Percentiles rank a stretch among this genome's conserved stretches.
Conservation (phyloP, 1,140 invertebrate genomes). For the Maconellicoccus hirsutus region DNA sequence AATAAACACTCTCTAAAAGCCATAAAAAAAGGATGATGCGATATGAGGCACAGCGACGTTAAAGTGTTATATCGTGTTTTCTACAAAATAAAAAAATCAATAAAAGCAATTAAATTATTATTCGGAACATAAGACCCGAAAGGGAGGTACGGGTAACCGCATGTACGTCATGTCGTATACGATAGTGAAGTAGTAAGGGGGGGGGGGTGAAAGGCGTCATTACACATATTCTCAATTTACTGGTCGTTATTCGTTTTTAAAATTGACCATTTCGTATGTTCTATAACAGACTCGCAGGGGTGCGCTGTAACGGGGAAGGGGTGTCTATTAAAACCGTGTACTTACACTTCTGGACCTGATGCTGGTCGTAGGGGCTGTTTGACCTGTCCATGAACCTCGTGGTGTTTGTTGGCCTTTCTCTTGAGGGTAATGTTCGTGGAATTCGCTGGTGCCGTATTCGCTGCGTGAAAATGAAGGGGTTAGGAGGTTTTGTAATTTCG, state of each 20-base stretch:
- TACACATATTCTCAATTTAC: too few relatives aligned
- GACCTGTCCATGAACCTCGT: neutral
- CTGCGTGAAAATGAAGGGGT: neutral
- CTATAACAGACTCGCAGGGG: too few relatives aligned
- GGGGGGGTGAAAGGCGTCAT: too few relatives aligned
- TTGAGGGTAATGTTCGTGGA: neutral
- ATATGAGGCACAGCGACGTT: conserved; percentile 93
- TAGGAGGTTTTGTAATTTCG: too few relatives aligned
- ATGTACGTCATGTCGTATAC: too few relatives aligned
- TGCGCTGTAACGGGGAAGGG: too few relatives aligned
- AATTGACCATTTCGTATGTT: too few relatives aligned
- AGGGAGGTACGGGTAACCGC: too few relatives aligned
- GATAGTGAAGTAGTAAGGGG: too few relatives aligned
- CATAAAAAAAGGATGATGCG: conserved; percentile 98
- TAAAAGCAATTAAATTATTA: neutral
- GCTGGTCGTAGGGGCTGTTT: neutral
- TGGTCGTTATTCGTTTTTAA: too few relatives aligned
- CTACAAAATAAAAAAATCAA: conserved; percentile 4
- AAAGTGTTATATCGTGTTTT: conserved; percentile 50
- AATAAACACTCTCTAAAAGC: conserved; percentile 95
- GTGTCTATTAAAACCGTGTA: neutral
- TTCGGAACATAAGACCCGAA: too few relatives aligned
- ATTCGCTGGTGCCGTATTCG: conserved; percentile 16
- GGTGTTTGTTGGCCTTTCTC: neutral
- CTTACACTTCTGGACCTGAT: neutral